Evolutionary conservation across 2,797 vertebrate species (phyloP).

Genomic region (Phrynocephalus guinanensis): DNA sequence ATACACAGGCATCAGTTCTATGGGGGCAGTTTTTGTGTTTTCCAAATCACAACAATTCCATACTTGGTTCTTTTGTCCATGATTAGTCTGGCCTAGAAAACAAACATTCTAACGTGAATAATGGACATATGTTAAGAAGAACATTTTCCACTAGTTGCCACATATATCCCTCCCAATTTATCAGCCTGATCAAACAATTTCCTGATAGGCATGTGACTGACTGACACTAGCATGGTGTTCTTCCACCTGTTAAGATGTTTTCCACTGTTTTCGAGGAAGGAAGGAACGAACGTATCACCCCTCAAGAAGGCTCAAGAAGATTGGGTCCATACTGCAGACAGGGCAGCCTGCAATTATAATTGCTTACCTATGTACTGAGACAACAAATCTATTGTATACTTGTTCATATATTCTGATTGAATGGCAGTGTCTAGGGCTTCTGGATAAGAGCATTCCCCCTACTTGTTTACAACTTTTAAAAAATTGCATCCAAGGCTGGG

Average conservation of each 20-base stretch:
- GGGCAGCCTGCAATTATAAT: not conserved
- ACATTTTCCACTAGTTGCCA: slow-evolving; percentile 57
- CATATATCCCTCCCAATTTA: slow-evolving; percentile 2
- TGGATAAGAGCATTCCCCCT: not conserved
- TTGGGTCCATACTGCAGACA: not conserved
- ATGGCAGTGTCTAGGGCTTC: not conserved
- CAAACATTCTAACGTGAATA: slow-evolving; percentile 60
- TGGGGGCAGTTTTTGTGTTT: not conserved
- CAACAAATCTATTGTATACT: not conserved
- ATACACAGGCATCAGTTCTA: rapidly evolving
- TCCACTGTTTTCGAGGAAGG: not conserved
- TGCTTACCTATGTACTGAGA: not conserved
- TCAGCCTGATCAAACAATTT: not conserved
- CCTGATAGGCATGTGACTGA: not conserved
- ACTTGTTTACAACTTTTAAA: not conserved
- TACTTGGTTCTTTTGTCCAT: slow-evolving; percentile 8
- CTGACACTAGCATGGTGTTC: not conserved
- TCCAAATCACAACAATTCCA: slow-evolving; percentile 5
- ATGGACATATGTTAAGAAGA: slow-evolving; percentile 45
- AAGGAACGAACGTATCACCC: not conserved
- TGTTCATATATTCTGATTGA: not conserved
- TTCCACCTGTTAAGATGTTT: not conserved
- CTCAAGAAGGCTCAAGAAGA: not conserved
- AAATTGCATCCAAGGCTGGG: not conserved
- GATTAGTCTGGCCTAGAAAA: slow-evolving; percentile 53